A percentile compares a stretch with the other conserved stretches of the same genome.
Evolutionary conservation across 1,140 invertebrate genomes (phyloP).

Genomic region (Lordiphosa stackelbergi): DNA sequence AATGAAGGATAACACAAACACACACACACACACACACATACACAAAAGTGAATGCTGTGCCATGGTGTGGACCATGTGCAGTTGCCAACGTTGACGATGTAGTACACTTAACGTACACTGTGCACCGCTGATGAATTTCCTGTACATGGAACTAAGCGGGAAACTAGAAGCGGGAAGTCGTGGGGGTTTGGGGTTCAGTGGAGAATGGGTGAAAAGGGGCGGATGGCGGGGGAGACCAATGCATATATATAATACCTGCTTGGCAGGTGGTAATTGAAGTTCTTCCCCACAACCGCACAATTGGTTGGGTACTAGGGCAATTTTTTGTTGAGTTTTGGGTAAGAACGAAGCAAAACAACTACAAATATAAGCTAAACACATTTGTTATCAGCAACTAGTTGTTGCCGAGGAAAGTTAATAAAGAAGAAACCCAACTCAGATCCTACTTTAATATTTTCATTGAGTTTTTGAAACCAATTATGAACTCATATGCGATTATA

Average conservation of each 20-base stretch:
- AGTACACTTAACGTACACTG: constrained; percentile 17
- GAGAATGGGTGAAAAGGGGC: too few relatives aligned
- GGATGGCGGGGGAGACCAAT: neutral
- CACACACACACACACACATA: constrained; percentile 15
- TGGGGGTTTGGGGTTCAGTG: neutral
- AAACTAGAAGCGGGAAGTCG: neutral
- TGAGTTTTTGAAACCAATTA: too few relatives aligned
- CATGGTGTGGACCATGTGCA: constrained; percentile 32
- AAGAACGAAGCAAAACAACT: too few relatives aligned
- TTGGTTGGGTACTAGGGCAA: neutral
- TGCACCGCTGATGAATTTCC: constrained; percentile 51
- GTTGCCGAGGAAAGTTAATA: too few relatives aligned
- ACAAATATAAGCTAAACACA: too few relatives aligned
- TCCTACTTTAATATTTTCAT: too few relatives aligned
- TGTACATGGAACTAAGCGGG: constrained; percentile 11
- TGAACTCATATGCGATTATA: too few relatives aligned
- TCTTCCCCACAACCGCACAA: neutral
- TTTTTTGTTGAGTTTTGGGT: neutral
- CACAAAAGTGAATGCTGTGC: neutral
- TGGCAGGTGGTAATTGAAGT: constrained; percentile 13
- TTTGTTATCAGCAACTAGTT: too few relatives aligned
- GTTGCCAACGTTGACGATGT: constrained; percentile 23
- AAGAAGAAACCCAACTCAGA: too few relatives aligned
- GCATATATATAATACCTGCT: constrained; percentile 2
- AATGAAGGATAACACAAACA: constrained; percentile 63